Base-by-base conservation (phyloP, 2,888 invertebrate genomes). In the Eutolmus rufibarbis region DNA sequence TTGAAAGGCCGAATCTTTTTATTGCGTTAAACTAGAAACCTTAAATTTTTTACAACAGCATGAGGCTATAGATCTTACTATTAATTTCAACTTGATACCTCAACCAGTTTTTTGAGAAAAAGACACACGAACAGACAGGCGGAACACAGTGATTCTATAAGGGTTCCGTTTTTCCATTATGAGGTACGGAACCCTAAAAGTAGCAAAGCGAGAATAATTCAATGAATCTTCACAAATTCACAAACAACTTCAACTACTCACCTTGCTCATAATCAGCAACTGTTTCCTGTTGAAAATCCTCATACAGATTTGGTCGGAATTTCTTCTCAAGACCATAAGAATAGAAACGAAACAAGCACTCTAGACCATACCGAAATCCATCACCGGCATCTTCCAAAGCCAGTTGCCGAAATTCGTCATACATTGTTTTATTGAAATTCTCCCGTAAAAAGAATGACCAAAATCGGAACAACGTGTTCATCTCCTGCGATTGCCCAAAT, bases 401-500 rank as follows among this genome's bases (percentile, higher is more conserved):
- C 88, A 98, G 92, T 31, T 95, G 94, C 91, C 94, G 94, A 93
- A 99, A 99, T 93, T 99, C 99, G 90, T 96, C 96, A 93, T 99
- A 99, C 99, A 99, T 99, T 89, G 96, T 98, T 90, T 97, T 95
- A 93, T 99, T 99, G 93, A 98, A 99, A 92, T 99, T 98, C 92
- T 99, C 99, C 88, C 99, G 94, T 89, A 99, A 94, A 94, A 99
- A 99, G 95, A 99, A 99, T 43, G 99, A 99, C 99, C 99, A 99
- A 94, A 99, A 99, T 89, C 99, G 95, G 94, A 98, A 99, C 84
- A 99, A 94, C 0, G 99, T 99, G 93, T 99, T 99, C 99, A 99
- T 99, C 93, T 99, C 99, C 91, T 98, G 98, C 7, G 98, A 98
- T 91, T 97, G 97, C 0, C 99, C 99, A 90, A 96, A 96, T 88